Conservation (phyloP, 2,888 invertebrate genomes). For the Dascillus cervinus region DNA sequence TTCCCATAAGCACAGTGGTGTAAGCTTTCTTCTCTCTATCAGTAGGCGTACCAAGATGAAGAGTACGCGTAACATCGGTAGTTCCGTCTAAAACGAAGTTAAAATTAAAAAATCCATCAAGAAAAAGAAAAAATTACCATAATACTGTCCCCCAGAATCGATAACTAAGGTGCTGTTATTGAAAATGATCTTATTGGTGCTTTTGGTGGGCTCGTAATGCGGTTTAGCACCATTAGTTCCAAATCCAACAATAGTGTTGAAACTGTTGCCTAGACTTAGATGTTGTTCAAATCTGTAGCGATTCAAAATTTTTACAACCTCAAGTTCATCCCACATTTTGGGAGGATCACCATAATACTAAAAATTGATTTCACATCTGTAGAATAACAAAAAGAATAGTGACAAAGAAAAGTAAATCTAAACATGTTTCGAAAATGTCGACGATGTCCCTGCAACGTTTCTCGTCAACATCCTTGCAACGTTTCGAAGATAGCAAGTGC, state of each 20-base stretch:
- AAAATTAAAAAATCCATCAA: no score
- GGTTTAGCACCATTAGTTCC: conserved; percentile 84
- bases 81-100: conserved; percentile 68
- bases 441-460: no score
- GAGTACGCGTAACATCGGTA: conserved; percentile 82
- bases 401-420: no score
- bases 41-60: conserved; percentile 78
- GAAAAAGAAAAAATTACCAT: no score
- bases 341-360: conserved; percentile 31
- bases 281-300: conserved; percentile 66
- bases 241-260: conserved; percentile 80
- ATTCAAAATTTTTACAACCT: conserved; percentile 63
- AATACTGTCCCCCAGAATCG: conserved; percentile 94
- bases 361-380: conserved; percentile 15
- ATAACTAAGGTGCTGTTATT: conserved; percentile 76
- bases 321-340: conserved; percentile 54
- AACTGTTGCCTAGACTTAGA: conserved; percentile 66
- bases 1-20: conserved; percentile 71
- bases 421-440: no score
- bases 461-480: no score
- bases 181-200: conserved; percentile 61
- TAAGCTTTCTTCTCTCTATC: conserved; percentile 68
- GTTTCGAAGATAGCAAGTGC: background rate
- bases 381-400: no score
- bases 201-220: conserved; percentile 68